Percentiles rank a stretch among this genome's conserved stretches.
Evolutionary conservation across 2,888 invertebrate genomes (phyloP).

Genomic region (Entomobrya proxima): DNA sequence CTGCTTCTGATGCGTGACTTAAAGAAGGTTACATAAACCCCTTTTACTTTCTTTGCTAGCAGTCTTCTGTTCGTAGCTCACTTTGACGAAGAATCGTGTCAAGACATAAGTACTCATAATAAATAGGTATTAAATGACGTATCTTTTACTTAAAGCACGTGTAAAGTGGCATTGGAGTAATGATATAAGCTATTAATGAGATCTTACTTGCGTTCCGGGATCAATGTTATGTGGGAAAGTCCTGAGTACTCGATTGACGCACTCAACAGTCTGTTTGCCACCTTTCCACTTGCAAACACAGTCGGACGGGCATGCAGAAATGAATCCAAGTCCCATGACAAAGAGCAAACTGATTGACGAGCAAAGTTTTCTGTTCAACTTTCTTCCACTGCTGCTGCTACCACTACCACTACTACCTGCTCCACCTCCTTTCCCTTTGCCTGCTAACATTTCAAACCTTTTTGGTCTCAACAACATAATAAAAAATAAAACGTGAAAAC

Average conservation of each 20-base stretch:
- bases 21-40: too few relatives aligned
- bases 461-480: slow-evolving; percentile 66
- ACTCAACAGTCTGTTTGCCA: slow-evolving; percentile 93
- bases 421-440: slow-evolving; percentile 13
- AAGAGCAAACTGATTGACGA: slow-evolving; percentile 70
- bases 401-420: not conserved
- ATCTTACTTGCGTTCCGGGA: slow-evolving; percentile 82
- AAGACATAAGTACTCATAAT: not conserved
- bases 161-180: not conserved
- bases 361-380: slow-evolving; percentile 68
- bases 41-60: too few relatives aligned
- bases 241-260: slow-evolving; percentile 86
- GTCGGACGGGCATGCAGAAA: slow-evolving; percentile 82
- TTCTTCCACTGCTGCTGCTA: slow-evolving; percentile 30
- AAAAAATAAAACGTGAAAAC: slow-evolving; percentile 47
- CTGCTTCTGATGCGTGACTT: too few relatives aligned
- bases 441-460: slow-evolving; percentile 64
- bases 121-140: slow-evolving; percentile 3
- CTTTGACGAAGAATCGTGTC: too few relatives aligned
- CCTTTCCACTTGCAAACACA: slow-evolving; percentile 95
- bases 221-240: slow-evolving; percentile 88
- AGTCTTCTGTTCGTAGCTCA: too few relatives aligned
- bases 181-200: slow-evolving; percentile 58
- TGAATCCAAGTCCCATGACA: slow-evolving; percentile 67
- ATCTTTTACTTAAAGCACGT: not conserved